Evolutionary conservation across 2,113 vertebrate species (phyloP), one percentile per base, ranked within the genome.

Genomic region (Brachionichthys hirsutus): DNA sequence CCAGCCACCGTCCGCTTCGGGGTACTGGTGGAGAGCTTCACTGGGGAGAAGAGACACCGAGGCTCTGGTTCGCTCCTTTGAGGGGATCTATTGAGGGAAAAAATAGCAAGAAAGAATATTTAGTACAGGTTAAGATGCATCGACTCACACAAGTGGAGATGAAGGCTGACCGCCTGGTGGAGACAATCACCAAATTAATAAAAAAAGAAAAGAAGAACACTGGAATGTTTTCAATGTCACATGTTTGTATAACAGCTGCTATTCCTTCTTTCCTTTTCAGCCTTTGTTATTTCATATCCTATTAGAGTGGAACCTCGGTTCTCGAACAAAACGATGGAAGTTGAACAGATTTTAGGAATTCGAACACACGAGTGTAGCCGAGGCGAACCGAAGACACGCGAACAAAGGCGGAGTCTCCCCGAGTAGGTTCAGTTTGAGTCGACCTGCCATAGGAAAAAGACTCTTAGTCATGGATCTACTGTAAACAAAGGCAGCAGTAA

Each of bases 41-140:
- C 46, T 9, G 79, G 72, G 14, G 85, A 82, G 66, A 91, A 91
- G 45, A 90, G 88, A 62, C 91, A 91, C 5, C 88, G 88, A 34
- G 86, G 87, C 73, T 91, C 88, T 13, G 82, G 59, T 36, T 74
- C 62, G 36, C 54, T 77, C 34, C 66, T 85, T 6, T 74, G 78
- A 58, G 69, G 69, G 16, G 67, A 62, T 66, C 80, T 83, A 45
- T 43, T 73, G 62, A 49, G 35, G 67, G 11, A 45, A 73, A 0
- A 68, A 51, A 6, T 50, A 9, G 18, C 12, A 62, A 22, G 13
- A 63, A 46, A 20, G 15, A 47, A 35, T 19, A 46, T 44, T 12
- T 62, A 43, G 43, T 11, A 67, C n/a, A 42, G 14, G 34, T 12
- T 52, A 5, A 9, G 11, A 45, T 8, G 55, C 9, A 42, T 43